Evolutionary conservation across 2,113 vertebrate species (phyloP), one percentile per base, ranked within the genome.

Genomic region (Lates calcarifer): DNA sequence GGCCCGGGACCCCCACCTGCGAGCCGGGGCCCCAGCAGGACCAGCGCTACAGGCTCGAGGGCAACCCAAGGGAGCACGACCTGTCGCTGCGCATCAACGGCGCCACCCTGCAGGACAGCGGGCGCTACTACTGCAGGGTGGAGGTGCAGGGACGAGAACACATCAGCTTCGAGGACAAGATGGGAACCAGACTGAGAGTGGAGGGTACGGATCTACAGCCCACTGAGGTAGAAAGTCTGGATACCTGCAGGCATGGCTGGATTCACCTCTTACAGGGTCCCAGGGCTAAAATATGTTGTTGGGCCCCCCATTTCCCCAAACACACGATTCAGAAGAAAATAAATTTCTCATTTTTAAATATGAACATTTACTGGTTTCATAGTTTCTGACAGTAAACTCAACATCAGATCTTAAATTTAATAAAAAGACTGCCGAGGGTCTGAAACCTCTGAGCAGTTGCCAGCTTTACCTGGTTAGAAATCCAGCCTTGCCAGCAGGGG

Each of bases 41-140:
- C 88, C 96, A 95, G 88, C 96, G 97, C 35, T 98, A 96, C 93
- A 95, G 95, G 1, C 94, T 99, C 85, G 95, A 97, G 29, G 98
- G 98, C 1, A 97, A 98, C 88, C 97, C 97, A 0, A 60, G 90
- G 15, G 88, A 96, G 71, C 96, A 96, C 71, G 97, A 98, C 92
- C 94, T 99, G 74, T 98, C 97, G 1, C 94, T 99, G 90, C 94
- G 96, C 61, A 94, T 99, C 17, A 97, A 94, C 90, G 94, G 95
- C 55, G 92, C 96, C 73, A 86, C 91, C 77, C 95, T 97, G 94
- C 95, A 93, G 0, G 98, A 99, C 93, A 94, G 72, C 0, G 96
- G 96, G 10, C 96, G 94, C 74, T 98, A 98, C 80, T 99, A 96
- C 94, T 99, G 98, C 87, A 71, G 96, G 0, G 95, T 98, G 9